Evolutionary conservation across 2,113 vertebrate species (phyloP).

Genomic region (Podarcis cretensis): DNA sequence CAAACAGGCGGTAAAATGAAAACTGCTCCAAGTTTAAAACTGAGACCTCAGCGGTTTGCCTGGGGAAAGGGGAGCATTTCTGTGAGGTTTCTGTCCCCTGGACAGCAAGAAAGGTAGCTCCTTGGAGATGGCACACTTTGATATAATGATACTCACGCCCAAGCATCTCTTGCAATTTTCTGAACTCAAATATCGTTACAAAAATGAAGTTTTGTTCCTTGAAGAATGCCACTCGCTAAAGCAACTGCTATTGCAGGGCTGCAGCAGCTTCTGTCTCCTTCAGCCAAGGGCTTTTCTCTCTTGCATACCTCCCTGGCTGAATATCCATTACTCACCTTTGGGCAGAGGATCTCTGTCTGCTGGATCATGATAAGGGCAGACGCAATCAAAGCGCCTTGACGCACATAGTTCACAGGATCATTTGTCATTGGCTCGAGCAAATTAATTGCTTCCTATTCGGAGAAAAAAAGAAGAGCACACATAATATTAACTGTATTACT

Average conservation of each 20-base stretch:
- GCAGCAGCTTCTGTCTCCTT: not conserved
- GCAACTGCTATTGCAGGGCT: not conserved
- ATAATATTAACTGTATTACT: conserved; percentile 28
- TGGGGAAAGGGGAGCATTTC: too few species aligned
- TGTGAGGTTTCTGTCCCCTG: too few species aligned
- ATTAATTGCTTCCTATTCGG: conserved; percentile 94
- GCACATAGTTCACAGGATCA: conserved; percentile 97
- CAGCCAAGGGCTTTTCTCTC: not conserved
- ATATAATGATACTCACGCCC: not conserved
- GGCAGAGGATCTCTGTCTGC: conserved; percentile 96
- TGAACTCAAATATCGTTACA: not conserved
- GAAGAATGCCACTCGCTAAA: not conserved
- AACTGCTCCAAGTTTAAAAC: too few species aligned
- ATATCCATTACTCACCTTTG: conserved; percentile 83
- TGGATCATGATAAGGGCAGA: conserved; percentile 99
- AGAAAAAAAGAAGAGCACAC: not conserved
- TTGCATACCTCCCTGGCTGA: not conserved
- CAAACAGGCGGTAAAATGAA: too few species aligned
- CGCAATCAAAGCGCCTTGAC: conserved; percentile 96
- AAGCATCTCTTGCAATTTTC: too few species aligned
- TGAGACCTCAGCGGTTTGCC: too few species aligned
- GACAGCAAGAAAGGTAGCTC: too few species aligned
- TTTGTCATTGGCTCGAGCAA: conserved; percentile 98
- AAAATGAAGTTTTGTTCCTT: too few species aligned
- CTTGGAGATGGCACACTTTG: not conserved